phyloP scores from a whole-genome alignment of 2,888 invertebrate genomes.

The Hirtodrosophila trivittata region DNA sequence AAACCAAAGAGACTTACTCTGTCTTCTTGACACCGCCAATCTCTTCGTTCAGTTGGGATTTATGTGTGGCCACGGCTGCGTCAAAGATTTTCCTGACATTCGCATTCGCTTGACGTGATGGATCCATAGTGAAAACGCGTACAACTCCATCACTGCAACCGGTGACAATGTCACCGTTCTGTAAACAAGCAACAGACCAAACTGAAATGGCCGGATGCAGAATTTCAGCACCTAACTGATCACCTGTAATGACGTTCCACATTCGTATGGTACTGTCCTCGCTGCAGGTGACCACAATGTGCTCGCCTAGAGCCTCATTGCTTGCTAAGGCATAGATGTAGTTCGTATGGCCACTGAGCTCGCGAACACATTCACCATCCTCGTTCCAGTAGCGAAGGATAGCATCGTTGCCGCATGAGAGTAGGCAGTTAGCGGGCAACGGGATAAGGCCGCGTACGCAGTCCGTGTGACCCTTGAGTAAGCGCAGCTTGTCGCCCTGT shows the following conservation, averaged over 20 bases:
- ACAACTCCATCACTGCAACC: conserved; percentile 95
- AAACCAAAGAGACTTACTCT: conserved; percentile 86
- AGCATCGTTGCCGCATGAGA: conserved; percentile 97
- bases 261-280: conserved; percentile 94
- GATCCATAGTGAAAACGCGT: conserved; percentile 92
- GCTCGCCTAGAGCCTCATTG: conserved; percentile 85
- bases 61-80: conserved; percentile 88
- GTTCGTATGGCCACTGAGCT: conserved; percentile 92
- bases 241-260: conserved; percentile 86
- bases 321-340: conserved; percentile 91
- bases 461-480: conserved; percentile 93
- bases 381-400: conserved; percentile 93
- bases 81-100: conserved; percentile 87
- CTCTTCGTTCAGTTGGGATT: conserved; percentile 87
- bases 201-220: conserved; percentile 92
- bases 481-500: conserved; percentile 87
- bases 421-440: conserved; percentile 89
- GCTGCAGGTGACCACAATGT: conserved; percentile 91
- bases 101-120: conserved; percentile 88
- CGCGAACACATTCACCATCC: conserved; percentile 90
- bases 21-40: conserved; percentile 94
- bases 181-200: conserved; percentile 92
- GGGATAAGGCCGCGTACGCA: conserved; percentile 93
- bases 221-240: conserved; percentile 77
- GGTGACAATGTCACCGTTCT: conserved; percentile 95